Conservation (phyloP, 2,797 vertebrate genomes). For the Eidolon dupreanum region DNA sequence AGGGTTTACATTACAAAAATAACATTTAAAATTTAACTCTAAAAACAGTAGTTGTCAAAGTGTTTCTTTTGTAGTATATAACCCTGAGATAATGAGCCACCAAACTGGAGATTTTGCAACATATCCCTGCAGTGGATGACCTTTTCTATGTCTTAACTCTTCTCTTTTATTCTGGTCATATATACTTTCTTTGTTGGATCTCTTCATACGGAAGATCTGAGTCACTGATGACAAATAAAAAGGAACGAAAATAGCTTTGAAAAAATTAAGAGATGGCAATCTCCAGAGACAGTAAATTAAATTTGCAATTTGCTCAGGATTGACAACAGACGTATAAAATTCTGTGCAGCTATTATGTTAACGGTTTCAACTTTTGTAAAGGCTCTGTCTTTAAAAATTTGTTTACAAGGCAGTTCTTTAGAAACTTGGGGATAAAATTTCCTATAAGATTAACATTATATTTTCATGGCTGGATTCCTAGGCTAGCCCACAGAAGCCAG, state of each 20-base stretch:
- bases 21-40: not conserved
- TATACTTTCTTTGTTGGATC: not conserved
- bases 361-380: constrained; percentile 4
- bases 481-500: not conserved
- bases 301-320: not conserved
- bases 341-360: not conserved
- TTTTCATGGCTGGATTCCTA: not conserved
- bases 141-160: not conserved
- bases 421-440: not conserved
- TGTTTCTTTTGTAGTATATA: not conserved
- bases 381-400: not conserved
- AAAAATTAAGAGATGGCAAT: constrained; percentile 27
- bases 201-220: not conserved
- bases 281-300: not conserved
- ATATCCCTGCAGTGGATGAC: not conserved
- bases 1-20: not conserved
- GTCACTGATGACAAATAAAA: not conserved
- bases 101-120: not conserved
- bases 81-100: not conserved
- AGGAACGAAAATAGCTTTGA: not conserved
- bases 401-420: not conserved
- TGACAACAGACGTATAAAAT: not conserved
- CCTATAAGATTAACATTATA: not conserved
- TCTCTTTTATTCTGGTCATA: not conserved
- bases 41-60: not conserved